A percentile compares a stretch with the other conserved stretches of the same genome.
Conservation (phyloP, 2,113 vertebrate genomes). For the Cyanoramphus novaezelandiae region DNA sequence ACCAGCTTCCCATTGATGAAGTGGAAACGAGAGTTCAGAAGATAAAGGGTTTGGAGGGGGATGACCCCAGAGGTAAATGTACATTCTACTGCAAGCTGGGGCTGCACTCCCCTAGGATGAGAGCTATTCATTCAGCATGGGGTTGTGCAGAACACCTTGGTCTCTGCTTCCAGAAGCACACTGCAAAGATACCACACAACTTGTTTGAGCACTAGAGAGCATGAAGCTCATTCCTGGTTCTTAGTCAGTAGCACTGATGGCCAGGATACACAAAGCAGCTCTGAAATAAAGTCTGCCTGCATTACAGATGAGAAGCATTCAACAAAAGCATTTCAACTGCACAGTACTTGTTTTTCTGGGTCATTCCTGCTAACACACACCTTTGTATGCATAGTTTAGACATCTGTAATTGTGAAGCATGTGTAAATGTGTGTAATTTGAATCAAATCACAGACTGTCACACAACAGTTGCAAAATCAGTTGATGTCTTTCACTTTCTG, state of each 20-base stretch:
- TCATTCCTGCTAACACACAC: not conserved
- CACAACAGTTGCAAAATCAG: not conserved
- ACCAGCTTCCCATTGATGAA: not conserved
- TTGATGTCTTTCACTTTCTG: not conserved
- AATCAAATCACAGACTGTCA: not conserved
- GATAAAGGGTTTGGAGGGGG: not conserved
- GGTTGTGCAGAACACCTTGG: not conserved
- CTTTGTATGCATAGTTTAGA: not conserved
- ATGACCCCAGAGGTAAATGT: not conserved
- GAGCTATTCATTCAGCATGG: not conserved
- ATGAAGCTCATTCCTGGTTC: not conserved
- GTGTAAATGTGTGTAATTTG: not conserved
- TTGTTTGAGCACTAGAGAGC: not conserved
- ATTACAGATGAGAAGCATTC: not conserved
- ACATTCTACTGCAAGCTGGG: not conserved
- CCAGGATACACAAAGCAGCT: not conserved
- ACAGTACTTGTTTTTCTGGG: constrained; percentile 19
- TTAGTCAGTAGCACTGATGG: not conserved
- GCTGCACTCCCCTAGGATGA: not conserved
- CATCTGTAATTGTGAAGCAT: not conserved
- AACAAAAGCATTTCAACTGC: not conserved
- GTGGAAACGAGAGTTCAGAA: not conserved
- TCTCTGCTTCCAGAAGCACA: not conserved
- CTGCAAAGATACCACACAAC: not conserved
- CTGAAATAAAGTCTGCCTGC: not conserved